phyloP scores from a whole-genome alignment of 2,888 invertebrate species.

The Drosophila paranaensis region DNA sequence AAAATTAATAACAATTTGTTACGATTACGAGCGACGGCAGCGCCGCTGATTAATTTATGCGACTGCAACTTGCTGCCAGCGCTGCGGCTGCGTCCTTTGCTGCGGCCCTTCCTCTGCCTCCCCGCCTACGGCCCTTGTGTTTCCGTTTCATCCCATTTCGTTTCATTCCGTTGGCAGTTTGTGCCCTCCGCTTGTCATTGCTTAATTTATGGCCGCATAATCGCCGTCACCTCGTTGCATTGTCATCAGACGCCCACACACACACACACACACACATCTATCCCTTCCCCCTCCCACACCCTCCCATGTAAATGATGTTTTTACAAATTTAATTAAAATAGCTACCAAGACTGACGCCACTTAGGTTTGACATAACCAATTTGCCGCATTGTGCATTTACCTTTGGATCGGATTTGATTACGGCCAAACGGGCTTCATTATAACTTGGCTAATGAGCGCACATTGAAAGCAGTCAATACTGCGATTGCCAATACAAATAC shows the following conservation, averaged over 20 bases:
- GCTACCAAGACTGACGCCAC: slow-evolving; percentile 28
- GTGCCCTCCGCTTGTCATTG: slow-evolving; percentile 20
- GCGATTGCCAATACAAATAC: not conserved
- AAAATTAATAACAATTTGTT: slow-evolving; percentile 71
- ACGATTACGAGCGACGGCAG: slow-evolving; percentile 53
- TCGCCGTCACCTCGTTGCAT: slow-evolving; percentile 53
- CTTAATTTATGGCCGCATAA: slow-evolving; percentile 54
- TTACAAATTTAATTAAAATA: slow-evolving; percentile 48
- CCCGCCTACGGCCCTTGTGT: not conserved
- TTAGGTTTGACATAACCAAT: slow-evolving; percentile 12
- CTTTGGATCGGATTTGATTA: slow-evolving; percentile 7
- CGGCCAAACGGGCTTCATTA: slow-evolving; percentile 7
- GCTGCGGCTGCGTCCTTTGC: slow-evolving; percentile 4
- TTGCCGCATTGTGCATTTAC: slow-evolving; percentile 8
- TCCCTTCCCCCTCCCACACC: not conserved
- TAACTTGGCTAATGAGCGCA: slow-evolving; percentile 1
- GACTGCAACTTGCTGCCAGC: slow-evolving; percentile 48
- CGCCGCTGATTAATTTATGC: slow-evolving; percentile 62
- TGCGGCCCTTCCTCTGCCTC: not conserved
- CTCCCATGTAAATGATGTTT: slow-evolving; percentile 10
- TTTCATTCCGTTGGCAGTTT: slow-evolving; percentile 19
- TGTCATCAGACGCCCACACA: slow-evolving; percentile 38
- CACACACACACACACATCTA: not conserved
- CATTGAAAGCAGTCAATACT: slow-evolving; percentile 4
- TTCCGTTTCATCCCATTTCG: slow-evolving; percentile 1